Base-by-base conservation (phyloP, 2,888 invertebrate genomes). In the Punctoribates punctum region DNA sequence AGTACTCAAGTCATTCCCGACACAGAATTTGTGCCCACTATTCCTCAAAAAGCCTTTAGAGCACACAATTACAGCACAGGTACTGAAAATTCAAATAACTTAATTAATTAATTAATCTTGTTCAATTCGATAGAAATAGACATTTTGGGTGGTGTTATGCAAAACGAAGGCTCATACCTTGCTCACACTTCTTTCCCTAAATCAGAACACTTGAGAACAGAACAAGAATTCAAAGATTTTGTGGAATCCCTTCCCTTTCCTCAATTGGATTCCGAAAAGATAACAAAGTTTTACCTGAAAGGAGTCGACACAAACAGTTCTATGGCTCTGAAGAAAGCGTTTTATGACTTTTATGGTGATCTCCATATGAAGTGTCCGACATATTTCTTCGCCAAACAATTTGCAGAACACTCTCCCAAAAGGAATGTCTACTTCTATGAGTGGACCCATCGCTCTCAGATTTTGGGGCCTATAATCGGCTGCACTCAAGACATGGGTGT, bases 361-460 rank as follows among this genome's bases (percentile, higher is more conserved):
- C 0, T 46, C 0, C 13, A 17, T 0, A 1, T 75, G 3, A 51
- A 25, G 2, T 75, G 75, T 25, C 51, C 72, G 23, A 75, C 75
- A 17, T 51, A 72, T 42, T 34, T 75, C 20, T 75, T 75, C 42
- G 75, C 54, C 25, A 51, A 75, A 72, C 62, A 73, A 42, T 70
- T 25, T 23, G 74, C 74, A 5, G 60, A 15, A 20, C 29, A 27
- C 6, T 38, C 11, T 5, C 46, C 73, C 3, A 51, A 48, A 17
- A 48, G 46, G 15, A 51, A 25, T 25, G 20, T 29, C 17, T 27
- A 27, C 20, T n/a, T 20, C 17, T 29, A 51, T 73, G 48, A 38
- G 13, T 17, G n/a, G n/a, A 54, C 4, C 6, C 38, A 72, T 23
- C 20, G 48, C n/a, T 23, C 70, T 51, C 1, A 13, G 3, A 60